Conservation (phyloP, 2,113 vertebrate species). For the Gallinago paraguaiae region DNA sequence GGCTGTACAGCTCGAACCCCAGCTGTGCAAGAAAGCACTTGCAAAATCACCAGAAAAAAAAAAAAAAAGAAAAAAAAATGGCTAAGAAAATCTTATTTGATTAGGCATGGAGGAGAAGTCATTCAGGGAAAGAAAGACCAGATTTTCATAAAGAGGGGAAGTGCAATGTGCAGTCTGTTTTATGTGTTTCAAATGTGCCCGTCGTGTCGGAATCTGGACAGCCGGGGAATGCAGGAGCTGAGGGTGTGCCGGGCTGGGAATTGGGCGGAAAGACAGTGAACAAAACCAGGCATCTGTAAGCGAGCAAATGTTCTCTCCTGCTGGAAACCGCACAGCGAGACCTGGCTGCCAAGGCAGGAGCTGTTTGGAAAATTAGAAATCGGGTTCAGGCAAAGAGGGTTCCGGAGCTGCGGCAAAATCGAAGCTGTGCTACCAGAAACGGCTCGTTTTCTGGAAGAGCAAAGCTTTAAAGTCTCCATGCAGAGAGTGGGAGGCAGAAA, state of each 20-base stretch:
- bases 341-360: neutral
- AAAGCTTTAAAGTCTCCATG: neutral
- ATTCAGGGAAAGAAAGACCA: neutral
- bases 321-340: neutral
- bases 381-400: neutral
- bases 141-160: neutral
- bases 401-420: neutral
- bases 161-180: neutral
- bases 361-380: neutral
- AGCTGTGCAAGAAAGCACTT: neutral
- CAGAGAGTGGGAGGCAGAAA: neutral
- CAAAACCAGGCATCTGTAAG: constrained; percentile 17
- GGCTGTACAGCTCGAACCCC: neutral
- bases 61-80: neutral
- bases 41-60: neutral
- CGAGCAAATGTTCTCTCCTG: constrained; percentile 15
- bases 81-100: neutral
- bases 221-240: neutral
- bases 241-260: neutral
- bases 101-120: neutral
- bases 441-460: neutral
- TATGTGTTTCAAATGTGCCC: neutral
- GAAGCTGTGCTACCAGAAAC: neutral
- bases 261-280: neutral
- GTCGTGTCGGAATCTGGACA: neutral